Conservation (phyloP, 2,888 invertebrate species). For the Opisthograptis luteolata region DNA sequence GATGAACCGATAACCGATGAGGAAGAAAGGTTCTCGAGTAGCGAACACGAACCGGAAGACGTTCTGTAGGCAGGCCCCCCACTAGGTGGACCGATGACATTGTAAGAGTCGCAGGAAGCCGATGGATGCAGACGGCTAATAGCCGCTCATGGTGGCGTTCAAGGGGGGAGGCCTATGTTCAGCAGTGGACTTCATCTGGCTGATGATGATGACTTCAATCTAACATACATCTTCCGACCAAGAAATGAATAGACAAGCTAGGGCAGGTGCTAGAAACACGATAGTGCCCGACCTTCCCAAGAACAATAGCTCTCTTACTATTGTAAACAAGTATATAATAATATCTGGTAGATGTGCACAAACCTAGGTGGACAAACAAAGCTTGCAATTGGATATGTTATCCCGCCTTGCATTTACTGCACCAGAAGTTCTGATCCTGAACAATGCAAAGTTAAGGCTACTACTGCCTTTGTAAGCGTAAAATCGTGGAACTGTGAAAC, state of each 20-base stretch:
- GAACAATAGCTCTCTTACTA: slow-evolving; percentile 3
- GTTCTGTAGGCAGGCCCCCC: no score
- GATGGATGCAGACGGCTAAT: no score
- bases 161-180: no score
- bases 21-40: no score
- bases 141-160: no score
- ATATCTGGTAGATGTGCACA: slow-evolving; percentile 30
- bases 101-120: no score
- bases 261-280: neutral
- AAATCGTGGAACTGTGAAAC: slow-evolving; percentile 2
- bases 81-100: no score
- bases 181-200: no score
- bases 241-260: slow-evolving; percentile 4
- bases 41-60: no score
- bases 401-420: slow-evolving; percentile 53
- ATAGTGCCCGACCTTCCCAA: slow-evolving; percentile 5
- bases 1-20: no score
- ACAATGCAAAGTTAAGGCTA: slow-evolving; percentile 39
- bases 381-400: slow-evolving; percentile 57
- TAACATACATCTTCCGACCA: neutral
- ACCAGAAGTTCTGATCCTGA: slow-evolving; percentile 23
- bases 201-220: no score
- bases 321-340: slow-evolving; percentile 23
- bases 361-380: slow-evolving; percentile 51
- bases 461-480: slow-evolving; percentile 4